Base-by-base conservation (phyloP, 92 coral and sea anemone genomes). In the Meandrina meandrites region DNA sequence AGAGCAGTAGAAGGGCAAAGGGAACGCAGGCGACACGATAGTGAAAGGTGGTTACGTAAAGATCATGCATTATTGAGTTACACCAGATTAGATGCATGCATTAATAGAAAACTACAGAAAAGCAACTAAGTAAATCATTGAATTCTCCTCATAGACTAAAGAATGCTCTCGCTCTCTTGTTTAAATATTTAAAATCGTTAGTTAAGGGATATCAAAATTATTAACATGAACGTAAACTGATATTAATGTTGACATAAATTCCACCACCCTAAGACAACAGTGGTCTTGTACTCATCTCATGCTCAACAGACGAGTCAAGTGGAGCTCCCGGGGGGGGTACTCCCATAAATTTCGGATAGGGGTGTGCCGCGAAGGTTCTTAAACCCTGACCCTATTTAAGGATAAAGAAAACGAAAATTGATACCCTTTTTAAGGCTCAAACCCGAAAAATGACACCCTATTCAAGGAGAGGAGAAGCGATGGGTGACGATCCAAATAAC, bases 141-240 rank as follows among this genome's bases (percentile, higher is more conserved):
- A 24, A 79, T 24, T 58, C 72, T 79, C 50, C 53, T 79, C 72
- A 57, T 24, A 79, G 83, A 58, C 31, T 36, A 54, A 60, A 53
- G 67, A 79, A 79, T 79, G 72, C 83, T 57, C 72, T 79, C 31
- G 3, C 16, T 58, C 83, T 50, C 60, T 27, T 4, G 27, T 58
- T 79, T 56, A 17, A 79, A 28, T 14, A 60, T 58, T 79, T 60
- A 3, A 31, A 32, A 56, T 35, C 48, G 16, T 57, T 2, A 6
- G 45, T 48, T 48, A 66, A 22, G 71, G 34, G 12, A 30, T 66
- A 9, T 27, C 0, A 27, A 10, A n/a, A 22, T n/a, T n/a, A n/a
- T n/a, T n/a, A n/a, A n/a, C n/a, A n/a, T n/a, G n/a, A 62, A 62
- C 10, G 68, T 22, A 8, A 22, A 1, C 68, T 22, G 12, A 30